These are phyloP conservation scores for Rhea americana DNA, from an alignment of 2,113 vertebrate genomes.

Conservation along the genomic window DNA sequence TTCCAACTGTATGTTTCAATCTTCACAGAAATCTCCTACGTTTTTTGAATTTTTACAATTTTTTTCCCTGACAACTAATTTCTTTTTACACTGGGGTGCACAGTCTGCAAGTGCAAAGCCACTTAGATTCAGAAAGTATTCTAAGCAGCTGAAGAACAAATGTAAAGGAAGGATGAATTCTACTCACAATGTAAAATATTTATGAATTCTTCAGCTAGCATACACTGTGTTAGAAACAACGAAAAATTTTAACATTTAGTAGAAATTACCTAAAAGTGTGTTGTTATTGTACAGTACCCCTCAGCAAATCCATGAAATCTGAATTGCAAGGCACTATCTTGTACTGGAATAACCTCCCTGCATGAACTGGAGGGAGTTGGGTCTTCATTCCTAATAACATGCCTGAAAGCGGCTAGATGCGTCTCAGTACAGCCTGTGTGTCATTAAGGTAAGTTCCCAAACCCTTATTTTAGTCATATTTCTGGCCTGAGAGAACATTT, in stretches of 20 bases:
- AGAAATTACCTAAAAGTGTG: slow-evolving; percentile 38
- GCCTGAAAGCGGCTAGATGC: neutral
- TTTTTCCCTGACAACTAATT: slow-evolving; percentile 56
- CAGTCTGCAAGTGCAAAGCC: slow-evolving; percentile 44
- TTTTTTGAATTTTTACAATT: slow-evolving; percentile 17
- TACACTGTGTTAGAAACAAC: slow-evolving; percentile 7
- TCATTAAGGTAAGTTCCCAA: neutral
- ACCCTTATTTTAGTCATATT: neutral
- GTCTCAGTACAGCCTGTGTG: neutral
- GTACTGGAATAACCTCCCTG: neutral
- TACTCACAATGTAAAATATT: slow-evolving; percentile 50
- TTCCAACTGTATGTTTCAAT: neutral
- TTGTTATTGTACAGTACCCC: slow-evolving; percentile 9
- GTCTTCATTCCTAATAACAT: neutral
- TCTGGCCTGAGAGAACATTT: neutral
- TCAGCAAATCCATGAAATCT: slow-evolving; percentile 26
- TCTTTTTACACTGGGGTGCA: slow-evolving; percentile 43
- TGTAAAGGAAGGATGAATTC: too few relatives aligned
- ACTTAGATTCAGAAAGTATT: slow-evolving; percentile 51
- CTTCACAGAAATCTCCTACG: slow-evolving; percentile 6
- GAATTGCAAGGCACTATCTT: neutral
- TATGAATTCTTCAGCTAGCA: slow-evolving; percentile 16
- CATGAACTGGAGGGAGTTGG: neutral
- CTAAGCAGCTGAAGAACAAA: slow-evolving; percentile 3
- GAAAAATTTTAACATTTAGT: slow-evolving; percentile 29